phyloP scores from a whole-genome alignment of 2,797 vertebrate species.

The Anguilla megastoma region DNA sequence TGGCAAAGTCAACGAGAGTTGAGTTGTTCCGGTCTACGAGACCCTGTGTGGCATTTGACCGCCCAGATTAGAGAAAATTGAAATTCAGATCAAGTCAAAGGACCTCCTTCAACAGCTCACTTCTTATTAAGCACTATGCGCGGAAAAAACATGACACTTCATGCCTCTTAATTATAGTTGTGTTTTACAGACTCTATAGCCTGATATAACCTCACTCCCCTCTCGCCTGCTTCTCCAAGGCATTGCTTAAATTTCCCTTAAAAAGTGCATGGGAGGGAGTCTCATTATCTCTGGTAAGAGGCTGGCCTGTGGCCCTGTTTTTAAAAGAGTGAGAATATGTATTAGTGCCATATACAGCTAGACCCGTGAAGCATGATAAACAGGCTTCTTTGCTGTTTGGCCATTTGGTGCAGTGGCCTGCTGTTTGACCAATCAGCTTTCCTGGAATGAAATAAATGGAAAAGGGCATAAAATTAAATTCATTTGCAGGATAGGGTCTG shows the following conservation, averaged over 20 bases:
- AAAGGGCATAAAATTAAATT: constrained; percentile 4
- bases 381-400: constrained; percentile 5
- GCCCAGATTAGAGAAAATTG: background rate
- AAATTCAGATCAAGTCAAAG: background rate
- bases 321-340: background rate
- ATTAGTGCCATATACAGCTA: background rate
- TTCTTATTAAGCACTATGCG: background rate
- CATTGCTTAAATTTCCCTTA: constrained; percentile 15
- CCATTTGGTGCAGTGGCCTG: background rate
- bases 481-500: background rate
- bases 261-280: constrained; percentile 11
- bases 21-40: background rate
- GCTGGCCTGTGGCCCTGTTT: background rate
- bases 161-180: constrained; percentile 8
- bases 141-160: constrained; percentile 1
- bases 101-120: background rate
- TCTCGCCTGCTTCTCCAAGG: background rate
- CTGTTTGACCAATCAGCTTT: constrained; percentile 7
- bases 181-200: constrained; percentile 3
- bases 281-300: constrained; percentile 18
- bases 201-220: constrained; percentile 2
- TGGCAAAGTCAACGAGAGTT: background rate
- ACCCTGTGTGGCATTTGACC: background rate
- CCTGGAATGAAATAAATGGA: background rate
- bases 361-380: constrained; percentile 10